These are phyloP conservation scores for Empidonax traillii DNA, from an alignment of 2,113 vertebrate genomes.

Conservation along the genomic window DNA sequence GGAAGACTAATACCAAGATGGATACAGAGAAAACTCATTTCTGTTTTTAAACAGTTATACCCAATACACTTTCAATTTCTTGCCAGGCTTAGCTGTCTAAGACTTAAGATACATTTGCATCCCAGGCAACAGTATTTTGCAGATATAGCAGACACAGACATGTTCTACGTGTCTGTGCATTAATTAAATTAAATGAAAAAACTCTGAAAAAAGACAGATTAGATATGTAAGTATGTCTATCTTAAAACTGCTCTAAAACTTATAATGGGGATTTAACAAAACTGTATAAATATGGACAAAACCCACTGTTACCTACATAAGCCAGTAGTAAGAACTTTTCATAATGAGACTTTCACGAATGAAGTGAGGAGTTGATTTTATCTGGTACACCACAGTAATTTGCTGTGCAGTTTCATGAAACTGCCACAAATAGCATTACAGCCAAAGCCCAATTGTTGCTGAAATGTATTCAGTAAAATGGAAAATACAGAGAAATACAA, in stretches of 20 bases:
- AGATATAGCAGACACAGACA: not conserved
- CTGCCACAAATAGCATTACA: slow-evolving; percentile 72
- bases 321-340: slow-evolving; percentile 28
- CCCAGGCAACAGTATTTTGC: not conserved
- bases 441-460: slow-evolving; percentile 72
- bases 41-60: not conserved
- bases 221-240: not conserved
- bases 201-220: not conserved
- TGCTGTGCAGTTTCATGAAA: slow-evolving; percentile 73
- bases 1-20: not conserved
- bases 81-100: not conserved
- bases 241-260: not conserved
- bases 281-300: not conserved
- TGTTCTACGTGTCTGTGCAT: not conserved
- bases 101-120: not conserved
- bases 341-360: slow-evolving; percentile 52
- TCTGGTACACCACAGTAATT: slow-evolving; percentile 67
- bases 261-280: not conserved
- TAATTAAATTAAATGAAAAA: not conserved
- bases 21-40: not conserved
- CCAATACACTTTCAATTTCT: not conserved
- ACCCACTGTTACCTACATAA: not conserved
- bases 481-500: slow-evolving; percentile 76
- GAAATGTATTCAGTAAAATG: slow-evolving; percentile 72
- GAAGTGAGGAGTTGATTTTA: slow-evolving; percentile 68